Conservation (phyloP, 37 sponge, comb jelly and placozoan genomes). For the Aplysina aerophoba region DNA sequence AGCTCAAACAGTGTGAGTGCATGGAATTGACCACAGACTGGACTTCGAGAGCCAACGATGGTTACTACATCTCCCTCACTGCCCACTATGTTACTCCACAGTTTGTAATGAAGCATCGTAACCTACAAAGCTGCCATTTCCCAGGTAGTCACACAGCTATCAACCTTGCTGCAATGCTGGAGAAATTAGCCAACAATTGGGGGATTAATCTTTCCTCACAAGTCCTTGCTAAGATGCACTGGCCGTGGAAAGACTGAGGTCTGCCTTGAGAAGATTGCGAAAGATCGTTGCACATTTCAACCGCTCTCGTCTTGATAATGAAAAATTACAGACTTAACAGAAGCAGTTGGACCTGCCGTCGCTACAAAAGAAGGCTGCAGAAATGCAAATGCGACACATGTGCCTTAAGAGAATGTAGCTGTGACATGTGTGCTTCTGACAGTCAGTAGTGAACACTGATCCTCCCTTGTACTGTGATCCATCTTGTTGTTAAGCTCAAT, state of each 20-base stretch:
- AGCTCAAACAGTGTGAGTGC: conserved; percentile 39
- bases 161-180: conserved; percentile 2
- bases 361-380: too few species aligned
- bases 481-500: too few species aligned
- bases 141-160: conserved; percentile 33
- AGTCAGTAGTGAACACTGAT: too few species aligned
- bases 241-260: conserved; percentile 6
- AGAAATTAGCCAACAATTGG: conserved; percentile 1
- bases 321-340: conserved; percentile 32
- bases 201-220: conserved; percentile 21
- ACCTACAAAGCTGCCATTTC: conserved; percentile 20
- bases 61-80: conserved; percentile 33
- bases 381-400: too few species aligned
- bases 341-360: conserved; percentile 33
- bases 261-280: conserved; percentile 24
- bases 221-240: conserved; percentile 48
- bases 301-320: conserved; percentile 37
- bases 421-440: too few species aligned
- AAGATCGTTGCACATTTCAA: conserved; percentile 42
- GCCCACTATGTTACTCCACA: conserved; percentile 31
- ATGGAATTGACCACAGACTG: conserved; percentile 35
- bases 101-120: conserved; percentile 36
- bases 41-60: conserved; percentile 47
- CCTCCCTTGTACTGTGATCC: too few species aligned
- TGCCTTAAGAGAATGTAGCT: too few species aligned